A percentile compares a stretch with the other conserved stretches of the same genome.
Evolutionary conservation across 2,888 invertebrate genomes (phyloP).

Genomic region (Leptopterna dolabrata): DNA sequence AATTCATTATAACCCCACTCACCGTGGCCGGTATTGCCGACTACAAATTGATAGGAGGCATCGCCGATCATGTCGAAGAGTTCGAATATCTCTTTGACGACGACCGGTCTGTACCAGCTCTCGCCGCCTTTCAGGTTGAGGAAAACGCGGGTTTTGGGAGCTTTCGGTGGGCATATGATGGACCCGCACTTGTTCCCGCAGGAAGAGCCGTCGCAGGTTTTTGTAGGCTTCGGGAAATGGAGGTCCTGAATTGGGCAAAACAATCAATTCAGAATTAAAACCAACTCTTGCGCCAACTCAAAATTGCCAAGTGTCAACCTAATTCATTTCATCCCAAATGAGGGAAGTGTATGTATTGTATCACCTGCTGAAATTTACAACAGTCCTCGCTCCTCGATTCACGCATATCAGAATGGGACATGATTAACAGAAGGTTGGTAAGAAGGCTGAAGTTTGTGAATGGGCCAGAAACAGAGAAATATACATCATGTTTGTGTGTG

Average conservation of each 20-base stretch:
- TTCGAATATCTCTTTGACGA: constrained; percentile 71
- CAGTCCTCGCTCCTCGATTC: too few relatives aligned
- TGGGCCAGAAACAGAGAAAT: too few relatives aligned
- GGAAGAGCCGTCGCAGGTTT: constrained; percentile 10
- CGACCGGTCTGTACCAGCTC: constrained; percentile 73
- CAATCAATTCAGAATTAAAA: not conserved
- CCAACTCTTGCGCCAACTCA: too few relatives aligned
- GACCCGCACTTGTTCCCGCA: constrained; percentile 41
- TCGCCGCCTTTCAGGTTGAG: constrained; percentile 62
- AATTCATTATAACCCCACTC: not conserved
- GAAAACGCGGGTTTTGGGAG: constrained; percentile 14
- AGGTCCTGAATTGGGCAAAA: not conserved
- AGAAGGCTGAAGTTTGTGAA: too few relatives aligned
- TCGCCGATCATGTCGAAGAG: constrained; percentile 69
- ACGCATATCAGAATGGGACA: too few relatives aligned
- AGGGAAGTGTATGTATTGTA: too few relatives aligned
- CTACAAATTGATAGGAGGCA: constrained; percentile 72
- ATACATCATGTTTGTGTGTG: too few relatives aligned
- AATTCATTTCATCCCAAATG: too few relatives aligned
- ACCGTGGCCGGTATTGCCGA: constrained; percentile 78
- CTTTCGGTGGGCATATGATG: constrained; percentile 26
- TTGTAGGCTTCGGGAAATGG: not conserved
- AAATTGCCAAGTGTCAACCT: too few relatives aligned
- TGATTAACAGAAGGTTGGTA: too few relatives aligned
- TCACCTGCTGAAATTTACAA: too few relatives aligned